These are phyloP conservation scores for Acholoe squamosa DNA, from an alignment of 2,888 invertebrate genomes.

Conservation along the genomic window DNA sequence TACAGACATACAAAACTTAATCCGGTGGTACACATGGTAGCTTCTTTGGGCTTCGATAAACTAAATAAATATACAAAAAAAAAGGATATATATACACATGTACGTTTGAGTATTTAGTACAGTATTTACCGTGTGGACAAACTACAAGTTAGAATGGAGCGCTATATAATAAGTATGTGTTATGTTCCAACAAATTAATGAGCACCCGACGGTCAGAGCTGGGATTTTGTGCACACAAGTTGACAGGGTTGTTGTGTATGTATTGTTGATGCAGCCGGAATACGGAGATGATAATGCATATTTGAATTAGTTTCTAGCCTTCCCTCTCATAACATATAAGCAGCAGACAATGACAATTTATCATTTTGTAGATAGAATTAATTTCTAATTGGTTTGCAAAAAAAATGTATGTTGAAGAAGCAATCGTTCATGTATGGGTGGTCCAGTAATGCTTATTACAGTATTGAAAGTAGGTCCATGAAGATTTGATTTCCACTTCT, in stretches of 20 bases:
- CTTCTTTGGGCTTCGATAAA: conserved; percentile 16
- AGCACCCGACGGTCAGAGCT: not conserved
- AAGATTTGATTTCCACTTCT: no score
- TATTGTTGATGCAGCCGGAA: not conserved
- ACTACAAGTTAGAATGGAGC: not conserved
- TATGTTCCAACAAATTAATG: not conserved
- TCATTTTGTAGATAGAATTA: not conserved
- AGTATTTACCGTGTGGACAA: conserved; percentile 30
- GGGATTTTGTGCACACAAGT: not conserved
- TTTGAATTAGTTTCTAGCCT: not conserved
- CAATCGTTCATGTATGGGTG: not conserved
- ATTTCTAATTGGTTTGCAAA: not conserved
- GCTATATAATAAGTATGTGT: not conserved
- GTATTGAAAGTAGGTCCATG: no score
- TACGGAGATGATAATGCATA: no score
- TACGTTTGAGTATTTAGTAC: conserved; percentile 33
- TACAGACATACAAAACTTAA: not conserved
- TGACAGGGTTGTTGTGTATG: not conserved
- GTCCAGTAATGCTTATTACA: not conserved
- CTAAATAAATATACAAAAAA: not conserved
- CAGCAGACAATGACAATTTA: not conserved
- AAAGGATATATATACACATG: no score
- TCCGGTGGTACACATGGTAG: not conserved
- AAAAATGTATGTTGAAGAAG: not conserved
- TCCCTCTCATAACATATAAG: not conserved